Evolutionary conservation across 1,140 invertebrate species (phyloP), one percentile per base, ranked within the genome.

Genomic region (Lineus longissimus): DNA sequence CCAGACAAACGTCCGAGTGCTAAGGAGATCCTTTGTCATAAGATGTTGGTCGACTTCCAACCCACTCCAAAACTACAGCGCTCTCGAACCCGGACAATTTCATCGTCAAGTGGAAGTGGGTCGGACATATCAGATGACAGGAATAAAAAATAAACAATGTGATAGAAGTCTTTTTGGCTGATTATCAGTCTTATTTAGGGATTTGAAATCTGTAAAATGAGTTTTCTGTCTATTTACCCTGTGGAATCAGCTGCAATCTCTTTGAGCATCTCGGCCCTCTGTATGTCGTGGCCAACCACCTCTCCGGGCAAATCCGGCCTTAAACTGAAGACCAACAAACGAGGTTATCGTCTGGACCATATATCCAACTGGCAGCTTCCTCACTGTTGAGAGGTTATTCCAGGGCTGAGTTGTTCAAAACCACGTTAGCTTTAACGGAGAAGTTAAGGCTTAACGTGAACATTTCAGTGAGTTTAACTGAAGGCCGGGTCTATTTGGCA

Each of bases 1-100:
- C 92, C 94, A 1, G 80, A 83, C 2, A 81, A 87, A 62, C 82
- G 94, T 23, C 92, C 92, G 36, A 89, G 89, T 23, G 91, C 92
- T 27, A 63, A 61, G 33, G 63, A 78, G 30, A 75, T 81, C 23
- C 59, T 78, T 15, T 57, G 75, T 6, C 73, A 74, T 73, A 55
- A 66, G 22, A 56, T 79, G 23, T 61, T 80, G 47, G 64, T 70
- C 30, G 69, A 77, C 9, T 74, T 75, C 66, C 70, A 67, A 51
- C 58, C 59, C n/a, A 22, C 25, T 29, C 41, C 43, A 27, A 31
- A 25, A 25, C 43, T 27, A 55, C 17, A 30, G 15, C 56, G 67
- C 22, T 63, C 64, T n/a, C 59, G 71, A 4, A 68, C 33, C 40
- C 61, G 69, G 41, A 71, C 70, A 22, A 63, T 75, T n/a, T 51